A percentile compares a stretch with the other conserved stretches of the same genome.
These are phyloP conservation scores for Lepidurus apus DNA, from an alignment of 1,140 invertebrate genomes.

Conservation along the genomic window DNA sequence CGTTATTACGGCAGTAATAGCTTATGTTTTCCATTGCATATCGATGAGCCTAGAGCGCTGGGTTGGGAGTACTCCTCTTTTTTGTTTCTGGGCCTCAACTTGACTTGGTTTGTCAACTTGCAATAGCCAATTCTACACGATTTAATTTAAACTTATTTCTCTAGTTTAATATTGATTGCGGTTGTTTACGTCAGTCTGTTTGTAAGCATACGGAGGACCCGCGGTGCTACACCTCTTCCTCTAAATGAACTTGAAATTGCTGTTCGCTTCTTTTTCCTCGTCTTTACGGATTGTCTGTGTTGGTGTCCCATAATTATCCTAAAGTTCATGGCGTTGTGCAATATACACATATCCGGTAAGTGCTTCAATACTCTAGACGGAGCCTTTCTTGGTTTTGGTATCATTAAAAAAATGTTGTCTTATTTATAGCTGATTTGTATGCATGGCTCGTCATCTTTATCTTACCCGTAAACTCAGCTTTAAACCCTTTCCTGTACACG, in stretches of 20 bases:
- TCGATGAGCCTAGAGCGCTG: constrained; percentile 60
- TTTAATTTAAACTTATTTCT: constrained; percentile 25
- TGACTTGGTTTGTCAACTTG: constrained; percentile 49
- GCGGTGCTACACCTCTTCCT: constrained; percentile 55
- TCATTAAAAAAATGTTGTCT: constrained; percentile 29
- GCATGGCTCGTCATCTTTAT: constrained; percentile 71
- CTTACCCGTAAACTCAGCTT: constrained; percentile 68
- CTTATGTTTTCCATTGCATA: constrained; percentile 67
- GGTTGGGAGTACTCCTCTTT: constrained; percentile 72
- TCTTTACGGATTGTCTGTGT: constrained; percentile 64
- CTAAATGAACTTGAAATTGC: constrained; percentile 62
- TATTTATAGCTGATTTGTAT: constrained; percentile 55
- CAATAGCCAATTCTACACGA: constrained; percentile 34
- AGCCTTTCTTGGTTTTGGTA: background rate
- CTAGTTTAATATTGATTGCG: constrained; percentile 57
- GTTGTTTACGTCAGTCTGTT: constrained; percentile 61
- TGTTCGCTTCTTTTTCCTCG: constrained; percentile 67
- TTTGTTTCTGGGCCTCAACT: constrained; percentile 64
- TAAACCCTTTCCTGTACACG: constrained; percentile 73
- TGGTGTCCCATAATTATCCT: constrained; percentile 68
- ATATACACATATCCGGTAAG: constrained; percentile 51
- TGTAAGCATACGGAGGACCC: constrained; percentile 56
- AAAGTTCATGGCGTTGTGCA: constrained; percentile 58
- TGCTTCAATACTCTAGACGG: constrained; percentile 23
- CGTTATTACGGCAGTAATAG: constrained; percentile 65